These are phyloP conservation scores for Poecilus cupreus DNA, from an alignment of 2,888 invertebrate genomes.

Conservation along the genomic window DNA sequence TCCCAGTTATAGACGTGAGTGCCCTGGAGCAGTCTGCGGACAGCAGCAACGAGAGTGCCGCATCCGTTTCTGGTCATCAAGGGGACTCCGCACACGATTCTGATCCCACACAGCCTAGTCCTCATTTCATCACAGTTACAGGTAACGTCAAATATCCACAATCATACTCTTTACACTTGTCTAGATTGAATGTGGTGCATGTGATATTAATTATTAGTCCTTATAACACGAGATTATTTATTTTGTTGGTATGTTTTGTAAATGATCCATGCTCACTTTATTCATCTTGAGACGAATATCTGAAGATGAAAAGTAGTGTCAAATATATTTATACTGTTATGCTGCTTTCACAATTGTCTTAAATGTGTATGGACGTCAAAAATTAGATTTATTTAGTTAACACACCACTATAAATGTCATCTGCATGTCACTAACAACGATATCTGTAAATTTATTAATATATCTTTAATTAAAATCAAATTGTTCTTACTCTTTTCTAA, in stretches of 20 bases:
- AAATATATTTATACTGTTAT: constrained; percentile 28
- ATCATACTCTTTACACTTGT: constrained; percentile 10
- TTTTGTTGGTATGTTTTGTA: constrained; percentile 5
- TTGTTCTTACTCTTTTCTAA: neutral
- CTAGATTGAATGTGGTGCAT: constrained; percentile 47
- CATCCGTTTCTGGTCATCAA: constrained; percentile 73
- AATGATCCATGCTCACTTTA: neutral
- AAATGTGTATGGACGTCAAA: constrained; percentile 32
- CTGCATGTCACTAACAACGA: constrained; percentile 12
- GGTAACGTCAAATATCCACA: constrained; percentile 73
- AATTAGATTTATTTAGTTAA: constrained; percentile 3
- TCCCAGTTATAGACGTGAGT: constrained; percentile 72
- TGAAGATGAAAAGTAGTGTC: constrained; percentile 20
- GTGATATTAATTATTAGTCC: constrained; percentile 24
- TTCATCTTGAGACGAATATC: constrained; percentile 8
- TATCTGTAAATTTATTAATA: neutral
- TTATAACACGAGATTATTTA: neutral
- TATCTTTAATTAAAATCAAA: too few relatives aligned
- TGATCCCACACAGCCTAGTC: constrained; percentile 73
- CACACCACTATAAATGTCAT: constrained; percentile 22
- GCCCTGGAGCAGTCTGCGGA: constrained; percentile 76
- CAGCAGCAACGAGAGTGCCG: constrained; percentile 77
- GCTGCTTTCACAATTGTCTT: constrained; percentile 40
- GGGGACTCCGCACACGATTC: constrained; percentile 73
- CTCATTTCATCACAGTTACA: constrained; percentile 83